Evolutionary conservation across 2,888 invertebrate genomes (phyloP), one percentile per base, ranked within the genome.

Genomic region (Endotricha flammealis): DNA sequence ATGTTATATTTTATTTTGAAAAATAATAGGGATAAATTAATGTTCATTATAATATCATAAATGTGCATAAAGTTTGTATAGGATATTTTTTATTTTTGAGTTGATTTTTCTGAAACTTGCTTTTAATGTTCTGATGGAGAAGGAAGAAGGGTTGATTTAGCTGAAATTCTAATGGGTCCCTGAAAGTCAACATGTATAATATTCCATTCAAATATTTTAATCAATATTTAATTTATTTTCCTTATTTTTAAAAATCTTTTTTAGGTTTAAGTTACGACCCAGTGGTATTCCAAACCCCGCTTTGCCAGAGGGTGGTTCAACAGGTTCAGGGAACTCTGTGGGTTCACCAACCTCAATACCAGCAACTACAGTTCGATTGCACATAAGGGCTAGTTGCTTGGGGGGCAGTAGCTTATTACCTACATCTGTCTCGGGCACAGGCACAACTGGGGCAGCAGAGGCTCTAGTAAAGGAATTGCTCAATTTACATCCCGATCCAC

Each of bases 251-350:
- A 22, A n/a, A n/a, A n/a, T n/a, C n/a, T 14, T 27, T 63, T 68
- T 32, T 66, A 89, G 89, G 54, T 89, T 89, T 60, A 88, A 89
- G 55, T 63, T 88, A 44, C 73, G 88, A 30, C 85, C 87, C 14
- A 82, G 73, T 53, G 75, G 77, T 6, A 76, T 85, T 48, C 78
- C 83, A 1, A 86, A 85, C 44, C 85, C 82, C 8, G 80, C 83
- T n/a, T 54, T 86, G 44, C 83, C 83, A 9, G 86, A 86, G 54
- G 82, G 80, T 36, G 85, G 83, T 4, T 82, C 83, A 0, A 83
- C 85, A 9, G 83, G 82, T 1, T 50, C 72, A 32, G 67, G 67
- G 10, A 83, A 73, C 41, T 64, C 79, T 1, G 74, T 50, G 32
- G 70, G 46, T 38, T 55, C 69, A 8, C 50, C 61, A 6, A 66